Evolutionary conservation across 2,888 invertebrate genomes (phyloP).

Genomic region (Xanthorhoe spadicearia): DNA sequence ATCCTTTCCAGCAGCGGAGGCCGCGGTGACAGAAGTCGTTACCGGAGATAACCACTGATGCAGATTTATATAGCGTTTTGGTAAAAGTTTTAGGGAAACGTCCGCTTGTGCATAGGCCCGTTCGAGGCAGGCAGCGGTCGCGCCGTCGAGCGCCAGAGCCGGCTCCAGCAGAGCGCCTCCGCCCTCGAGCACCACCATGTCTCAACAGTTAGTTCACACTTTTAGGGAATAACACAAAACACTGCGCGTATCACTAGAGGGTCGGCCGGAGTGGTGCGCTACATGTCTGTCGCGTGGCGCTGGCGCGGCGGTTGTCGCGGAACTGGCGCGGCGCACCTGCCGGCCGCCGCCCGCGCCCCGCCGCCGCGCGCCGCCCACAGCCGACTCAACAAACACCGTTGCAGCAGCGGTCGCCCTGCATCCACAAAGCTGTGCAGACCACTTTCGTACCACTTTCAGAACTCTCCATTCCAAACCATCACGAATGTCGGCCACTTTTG

Average conservation of each 20-base stretch:
- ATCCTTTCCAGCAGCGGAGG: constrained; percentile 88
- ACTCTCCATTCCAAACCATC: constrained; percentile 50
- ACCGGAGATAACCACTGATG: constrained; percentile 95
- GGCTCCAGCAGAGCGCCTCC: constrained; percentile 81
- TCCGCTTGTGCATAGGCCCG: constrained; percentile 92
- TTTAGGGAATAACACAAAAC: constrained; percentile 60
- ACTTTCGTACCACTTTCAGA: constrained; percentile 73
- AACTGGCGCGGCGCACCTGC: constrained; percentile 75
- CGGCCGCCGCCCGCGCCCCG: constrained; percentile 57
- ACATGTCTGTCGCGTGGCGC: constrained; percentile 74
- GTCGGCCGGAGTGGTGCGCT: constrained; percentile 60
- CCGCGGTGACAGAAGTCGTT: constrained; percentile 81
- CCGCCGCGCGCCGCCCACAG: constrained; percentile 67
- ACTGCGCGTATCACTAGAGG: constrained; percentile 55
- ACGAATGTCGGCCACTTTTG: constrained; percentile 44
- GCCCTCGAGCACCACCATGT: constrained; percentile 81
- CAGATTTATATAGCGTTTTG: constrained; percentile 95
- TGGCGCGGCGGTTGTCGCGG: constrained; percentile 75
- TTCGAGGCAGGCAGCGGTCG: constrained; percentile 89
- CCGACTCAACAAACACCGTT: constrained; percentile 78
- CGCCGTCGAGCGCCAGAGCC: constrained; percentile 90
- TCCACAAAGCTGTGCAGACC: constrained; percentile 65
- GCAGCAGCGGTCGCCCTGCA: constrained; percentile 78
- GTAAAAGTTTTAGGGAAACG: constrained; percentile 94
- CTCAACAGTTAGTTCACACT: constrained; percentile 58